Percentiles rank a stretch among this genome's conserved stretches.
Evolutionary conservation across 2,113 vertebrate genomes (phyloP).

Genomic region (Halcyon malimbica): DNA sequence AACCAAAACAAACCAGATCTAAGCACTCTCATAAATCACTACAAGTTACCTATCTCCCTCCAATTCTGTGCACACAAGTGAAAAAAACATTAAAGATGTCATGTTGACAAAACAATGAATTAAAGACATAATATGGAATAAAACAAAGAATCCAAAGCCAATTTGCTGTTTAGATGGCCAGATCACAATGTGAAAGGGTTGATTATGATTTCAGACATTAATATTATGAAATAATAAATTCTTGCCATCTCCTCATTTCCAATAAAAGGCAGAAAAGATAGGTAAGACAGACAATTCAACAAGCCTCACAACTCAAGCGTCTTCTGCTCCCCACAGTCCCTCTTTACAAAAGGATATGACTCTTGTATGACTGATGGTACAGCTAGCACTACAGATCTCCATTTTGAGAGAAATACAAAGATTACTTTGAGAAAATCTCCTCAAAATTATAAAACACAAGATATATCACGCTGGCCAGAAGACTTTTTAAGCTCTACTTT

Average conservation of each 20-base stretch:
- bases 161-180: background rate
- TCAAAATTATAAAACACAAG: background rate
- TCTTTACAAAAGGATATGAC: background rate
- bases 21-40: slow-evolving; percentile 15
- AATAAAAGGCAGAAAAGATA: background rate
- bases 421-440: background rate
- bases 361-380: background rate
- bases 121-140: background rate
- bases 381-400: background rate
- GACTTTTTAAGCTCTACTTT: background rate
- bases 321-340: background rate
- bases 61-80: background rate
- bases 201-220: background rate
- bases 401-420: background rate
- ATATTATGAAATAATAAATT: background rate
- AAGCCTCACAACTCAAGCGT: rapidly evolving
- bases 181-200: background rate
- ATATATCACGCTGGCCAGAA: background rate
- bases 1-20: background rate
- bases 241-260: background rate
- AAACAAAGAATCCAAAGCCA: background rate
- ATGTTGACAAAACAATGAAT: background rate
- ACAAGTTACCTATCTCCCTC: background rate
- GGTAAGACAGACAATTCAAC: background rate
- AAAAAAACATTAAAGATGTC: background rate